Conservation (phyloP, 1,140 invertebrate genomes). For the Teleogryllus occipitalis region DNA sequence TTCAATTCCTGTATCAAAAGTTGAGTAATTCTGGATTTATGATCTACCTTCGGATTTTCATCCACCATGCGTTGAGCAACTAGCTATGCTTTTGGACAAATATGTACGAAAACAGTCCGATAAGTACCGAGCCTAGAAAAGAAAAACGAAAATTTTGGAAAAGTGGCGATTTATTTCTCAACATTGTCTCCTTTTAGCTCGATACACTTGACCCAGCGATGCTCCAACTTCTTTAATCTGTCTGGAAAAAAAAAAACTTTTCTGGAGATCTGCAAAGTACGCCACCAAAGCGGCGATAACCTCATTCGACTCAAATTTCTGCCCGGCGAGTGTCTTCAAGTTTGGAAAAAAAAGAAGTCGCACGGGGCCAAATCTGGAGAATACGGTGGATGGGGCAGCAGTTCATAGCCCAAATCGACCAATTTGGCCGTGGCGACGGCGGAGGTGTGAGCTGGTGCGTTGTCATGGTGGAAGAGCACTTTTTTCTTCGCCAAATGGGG, state of each 20-base stretch:
- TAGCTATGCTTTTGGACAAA: too few species aligned
- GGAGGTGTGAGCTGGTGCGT: conserved; percentile 32
- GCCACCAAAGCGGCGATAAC: conserved; percentile 22
- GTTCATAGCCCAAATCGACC: conserved; percentile 34
- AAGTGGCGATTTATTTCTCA: conserved; percentile 25
- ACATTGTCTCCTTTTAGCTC: conserved; percentile 24
- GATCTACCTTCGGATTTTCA: too few species aligned
- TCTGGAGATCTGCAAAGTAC: conserved; percentile 27
- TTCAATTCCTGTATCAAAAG: too few species aligned
- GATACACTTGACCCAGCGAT: conserved; percentile 21
- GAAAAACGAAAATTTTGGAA: too few species aligned
- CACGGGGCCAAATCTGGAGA: conserved; percentile 36
- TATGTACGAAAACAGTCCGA: too few species aligned
- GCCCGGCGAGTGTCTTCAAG: conserved; percentile 16
- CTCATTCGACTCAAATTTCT: conserved; percentile 17
- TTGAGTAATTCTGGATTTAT: too few species aligned
- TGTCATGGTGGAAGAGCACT: conserved; percentile 36
- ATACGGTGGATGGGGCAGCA: conserved; percentile 40
- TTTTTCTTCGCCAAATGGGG: conserved; percentile 32
- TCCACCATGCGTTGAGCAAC: too few species aligned
- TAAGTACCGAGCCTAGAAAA: too few species aligned
- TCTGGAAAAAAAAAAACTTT: conserved; percentile 25
- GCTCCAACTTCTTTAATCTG: conserved; percentile 17
- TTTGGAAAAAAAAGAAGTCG: conserved; percentile 34
- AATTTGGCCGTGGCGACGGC: conserved; percentile 30